These are phyloP conservation scores for Xerus inauris DNA, from an alignment of 2,113 vertebrate genomes.

Conservation along the genomic window DNA sequence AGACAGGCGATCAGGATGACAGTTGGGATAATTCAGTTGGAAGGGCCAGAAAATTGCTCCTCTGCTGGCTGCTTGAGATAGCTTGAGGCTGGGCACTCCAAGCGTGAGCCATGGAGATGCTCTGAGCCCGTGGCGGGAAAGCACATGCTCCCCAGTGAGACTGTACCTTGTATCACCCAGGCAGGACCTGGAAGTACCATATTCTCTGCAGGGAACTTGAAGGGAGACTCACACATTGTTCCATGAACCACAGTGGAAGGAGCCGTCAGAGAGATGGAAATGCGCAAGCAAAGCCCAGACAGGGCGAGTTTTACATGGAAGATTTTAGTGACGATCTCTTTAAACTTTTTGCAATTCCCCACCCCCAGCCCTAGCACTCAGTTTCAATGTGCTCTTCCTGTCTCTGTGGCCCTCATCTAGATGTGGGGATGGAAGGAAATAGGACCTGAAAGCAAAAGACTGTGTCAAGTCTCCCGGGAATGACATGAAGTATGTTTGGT, in stretches of 20 bases:
- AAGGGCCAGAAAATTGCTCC: not conserved
- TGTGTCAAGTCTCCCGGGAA: not conserved
- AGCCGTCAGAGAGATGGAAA: not conserved
- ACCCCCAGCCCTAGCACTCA: not conserved
- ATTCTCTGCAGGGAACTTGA: not conserved
- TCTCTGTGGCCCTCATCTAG: not conserved
- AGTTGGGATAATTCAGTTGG: slow-evolving; percentile 1
- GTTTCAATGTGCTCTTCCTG: not conserved
- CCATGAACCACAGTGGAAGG: not conserved
- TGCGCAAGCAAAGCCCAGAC: not conserved
- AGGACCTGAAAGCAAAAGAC: not conserved
- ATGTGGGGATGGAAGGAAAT: not conserved
- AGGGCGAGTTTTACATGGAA: not conserved
- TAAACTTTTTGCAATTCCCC: not conserved
- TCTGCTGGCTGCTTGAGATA: not conserved
- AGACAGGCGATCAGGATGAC: not conserved
- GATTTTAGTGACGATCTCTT: not conserved
- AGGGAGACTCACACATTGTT: not conserved
- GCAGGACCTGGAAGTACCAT: not conserved
- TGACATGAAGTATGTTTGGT: not conserved
- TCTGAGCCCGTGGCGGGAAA: slow-evolving; percentile 40
- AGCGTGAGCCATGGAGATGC: not conserved
- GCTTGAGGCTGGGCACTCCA: not conserved
- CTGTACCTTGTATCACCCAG: not conserved
- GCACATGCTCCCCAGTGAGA: slow-evolving; percentile 39